Base-by-base conservation (phyloP, 2,797 vertebrate genomes). In the Vultur gryphus region DNA sequence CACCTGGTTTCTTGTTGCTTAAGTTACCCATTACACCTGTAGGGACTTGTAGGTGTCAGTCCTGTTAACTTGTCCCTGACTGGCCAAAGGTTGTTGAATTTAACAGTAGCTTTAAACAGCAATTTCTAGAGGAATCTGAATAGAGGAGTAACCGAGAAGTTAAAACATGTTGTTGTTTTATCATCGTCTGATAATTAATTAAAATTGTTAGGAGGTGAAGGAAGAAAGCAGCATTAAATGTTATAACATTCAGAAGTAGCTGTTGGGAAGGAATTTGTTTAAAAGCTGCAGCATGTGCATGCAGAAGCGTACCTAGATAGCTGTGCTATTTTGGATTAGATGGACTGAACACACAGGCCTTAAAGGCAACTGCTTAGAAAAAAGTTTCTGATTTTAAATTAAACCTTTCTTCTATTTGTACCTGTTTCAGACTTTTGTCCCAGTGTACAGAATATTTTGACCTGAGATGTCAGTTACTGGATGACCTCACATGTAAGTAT, bases 361-460 rank as follows among this genome's bases (percentile, higher is more conserved):
- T 46, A 37, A 90, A 94, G 21, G 17, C 69, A 90, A 14, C 46
- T 72, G 18, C 16, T 79, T 87, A 82, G 61, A 61, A 43, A 59
- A 83, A 69, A 31, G 0, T 18, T 44, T 18, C 59, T 75, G 19
- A 41, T 85, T 93, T 91, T 76, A 67, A 88, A 43, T 90, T 75
- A 54, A 82, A 39, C 37, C 20, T 21, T 62, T 76, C 7, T 92
- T 94, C 44, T 89, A 0, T 88, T 54, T 95, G 4, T 92, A 64
- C 87, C 19, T 83, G 23, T 98, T 98, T 89, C 96, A 99, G 99
- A 97, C 98, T 99, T 62, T 96, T 99, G 87, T 99, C 99, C 51
- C 99, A 99, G 83, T 99, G 99, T 97, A 99, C 99, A 4, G 99
- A 99, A 90, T 99, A 99, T 97, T 99, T 99, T 98, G 99, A 99